Base-by-base conservation (phyloP, 2,888 invertebrate species). In the Acrobeloides nanus region DNA sequence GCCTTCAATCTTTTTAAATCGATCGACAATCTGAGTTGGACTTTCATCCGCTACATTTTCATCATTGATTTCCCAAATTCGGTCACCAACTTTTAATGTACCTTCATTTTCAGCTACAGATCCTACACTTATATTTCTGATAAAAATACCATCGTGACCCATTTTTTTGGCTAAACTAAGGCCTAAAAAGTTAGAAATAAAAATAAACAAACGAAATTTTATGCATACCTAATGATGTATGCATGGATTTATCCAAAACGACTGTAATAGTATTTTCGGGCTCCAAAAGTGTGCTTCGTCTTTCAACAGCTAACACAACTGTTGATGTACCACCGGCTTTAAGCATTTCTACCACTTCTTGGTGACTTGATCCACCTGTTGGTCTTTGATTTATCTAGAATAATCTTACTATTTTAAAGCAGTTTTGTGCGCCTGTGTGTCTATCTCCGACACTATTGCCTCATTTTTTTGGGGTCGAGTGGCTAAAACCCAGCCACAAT, bases 341-440 rank as follows among this genome's bases (percentile, higher is more conserved):
- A 42, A 78, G 67, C 52, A 75, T 55, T 33, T 64, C 60, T 20
- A 77, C 75, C 15, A 76, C 76, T 48, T 76, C 74, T 26, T 71
- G 66, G 57, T 77, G 76, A 3, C 67, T 64, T 65, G 75, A 62
- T n/a, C n/a, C n/a, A n/a, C n/a, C n/a, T n/a, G n/a, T n/a, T n/a
- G n/a, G n/a, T n/a, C n/a, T n/a, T n/a, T n/a, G n/a, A n/a, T n/a
- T n/a, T n/a, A n/a, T n/a, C n/a, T n/a, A n/a, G n/a, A n/a, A n/a
- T n/a, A n/a, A n/a, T n/a, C n/a, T n/a, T n/a, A n/a, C n/a, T n/a
- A n/a, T n/a, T n/a, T n/a, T n/a, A n/a, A n/a, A n/a, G n/a, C n/a
- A n/a, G n/a, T n/a, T n/a, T n/a, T n/a, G n/a, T n/a, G n/a, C n/a
- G n/a, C n/a, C n/a, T n/a, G n/a, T n/a, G n/a, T n/a, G n/a, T n/a